phyloP scores from a whole-genome alignment of 2,113 vertebrate species.

The Sturnus vulgaris region DNA sequence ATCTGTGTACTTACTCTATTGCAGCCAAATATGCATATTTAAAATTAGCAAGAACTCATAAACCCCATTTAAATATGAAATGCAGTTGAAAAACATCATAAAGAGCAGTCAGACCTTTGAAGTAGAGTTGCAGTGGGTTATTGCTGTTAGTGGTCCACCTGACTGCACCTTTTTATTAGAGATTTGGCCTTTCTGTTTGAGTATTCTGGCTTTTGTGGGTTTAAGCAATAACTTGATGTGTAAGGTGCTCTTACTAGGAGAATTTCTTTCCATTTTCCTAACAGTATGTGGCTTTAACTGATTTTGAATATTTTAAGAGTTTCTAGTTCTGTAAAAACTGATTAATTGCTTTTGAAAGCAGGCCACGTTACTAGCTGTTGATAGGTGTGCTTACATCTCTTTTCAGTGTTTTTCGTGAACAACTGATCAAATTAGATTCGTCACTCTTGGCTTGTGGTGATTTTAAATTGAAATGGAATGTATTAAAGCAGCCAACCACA shows the following conservation, averaged over 20 bases:
- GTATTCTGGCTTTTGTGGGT: constrained; percentile 5
- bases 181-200: background rate
- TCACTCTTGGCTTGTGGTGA: constrained; percentile 74
- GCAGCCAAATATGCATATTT: background rate
- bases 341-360: constrained; percentile 65
- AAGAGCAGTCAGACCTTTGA: background rate
- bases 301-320: constrained; percentile 4
- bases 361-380: constrained; percentile 41
- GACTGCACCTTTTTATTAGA: background rate
- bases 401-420: constrained; percentile 72
- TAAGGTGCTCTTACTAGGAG: background rate
- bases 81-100: background rate
- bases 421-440: constrained; percentile 77
- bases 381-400: constrained; percentile 49
- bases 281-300: background rate
- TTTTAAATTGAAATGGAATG: constrained; percentile 82
- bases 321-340: constrained; percentile 23
- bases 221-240: background rate
- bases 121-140: background rate
- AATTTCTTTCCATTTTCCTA: background rate
- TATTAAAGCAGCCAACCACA: constrained; percentile 79
- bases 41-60: background rate
- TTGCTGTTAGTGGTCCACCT: background rate
- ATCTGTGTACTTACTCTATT: background rate
- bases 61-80: constrained; percentile 18